Evolutionary conservation across 2,113 vertebrate genomes (phyloP).

Genomic region (Colius striatus): DNA sequence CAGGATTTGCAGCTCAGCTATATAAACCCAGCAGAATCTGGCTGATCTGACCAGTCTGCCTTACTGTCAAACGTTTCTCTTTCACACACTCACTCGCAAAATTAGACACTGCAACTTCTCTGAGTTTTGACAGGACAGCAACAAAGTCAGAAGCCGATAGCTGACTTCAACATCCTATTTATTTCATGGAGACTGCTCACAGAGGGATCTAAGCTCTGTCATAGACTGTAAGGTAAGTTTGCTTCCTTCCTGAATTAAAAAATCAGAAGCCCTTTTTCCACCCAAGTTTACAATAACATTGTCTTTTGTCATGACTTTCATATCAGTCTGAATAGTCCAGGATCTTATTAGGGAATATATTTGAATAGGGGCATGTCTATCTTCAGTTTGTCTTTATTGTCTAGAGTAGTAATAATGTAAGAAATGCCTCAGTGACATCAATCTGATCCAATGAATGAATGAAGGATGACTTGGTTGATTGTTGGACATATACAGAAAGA

Average conservation of each 20-base stretch:
- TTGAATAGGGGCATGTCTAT: background rate
- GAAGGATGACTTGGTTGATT: background rate
- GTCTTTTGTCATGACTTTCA: background rate
- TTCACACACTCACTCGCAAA: background rate
- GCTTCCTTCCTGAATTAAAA: background rate
- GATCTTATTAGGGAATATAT: fast-evolving
- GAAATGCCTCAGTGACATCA: background rate
- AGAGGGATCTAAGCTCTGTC: constrained; percentile 27
- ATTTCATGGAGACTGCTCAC: constrained; percentile 15
- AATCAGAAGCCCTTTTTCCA: background rate
- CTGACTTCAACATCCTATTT: background rate
- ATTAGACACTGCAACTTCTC: background rate
- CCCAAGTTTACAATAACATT: background rate
- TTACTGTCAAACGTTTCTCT: constrained; percentile 63
- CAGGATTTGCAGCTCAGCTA: constrained; percentile 72
- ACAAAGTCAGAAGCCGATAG: background rate
- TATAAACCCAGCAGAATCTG: constrained; percentile 78
- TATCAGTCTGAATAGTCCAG: background rate
- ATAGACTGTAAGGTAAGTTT: constrained; percentile 60
- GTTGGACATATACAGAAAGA: background rate
- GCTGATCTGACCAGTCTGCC: constrained; percentile 61
- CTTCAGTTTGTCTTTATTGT: background rate
- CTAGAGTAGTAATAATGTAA: fast-evolving
- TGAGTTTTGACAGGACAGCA: constrained; percentile 43
- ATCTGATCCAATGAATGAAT: background rate